Conservation (phyloP, 2,797 vertebrate species). For the Esox masquinongy region DNA sequence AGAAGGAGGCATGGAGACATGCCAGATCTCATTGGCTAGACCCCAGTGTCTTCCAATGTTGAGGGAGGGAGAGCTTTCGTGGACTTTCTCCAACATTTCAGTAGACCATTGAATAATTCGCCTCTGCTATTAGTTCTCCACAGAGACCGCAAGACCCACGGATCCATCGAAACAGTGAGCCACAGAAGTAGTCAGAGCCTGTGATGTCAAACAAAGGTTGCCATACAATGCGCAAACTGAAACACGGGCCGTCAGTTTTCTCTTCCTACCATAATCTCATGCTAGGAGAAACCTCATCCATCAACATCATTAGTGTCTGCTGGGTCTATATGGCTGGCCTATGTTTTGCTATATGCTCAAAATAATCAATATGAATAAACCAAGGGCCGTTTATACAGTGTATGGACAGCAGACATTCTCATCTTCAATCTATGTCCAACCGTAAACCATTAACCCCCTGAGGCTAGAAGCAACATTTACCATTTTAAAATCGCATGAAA, state of each 20-base stretch:
- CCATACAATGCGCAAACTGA: neutral
- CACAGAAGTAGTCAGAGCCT: slow-evolving; percentile 11
- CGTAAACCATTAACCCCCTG: slow-evolving; percentile 50
- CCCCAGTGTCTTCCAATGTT: slow-evolving; percentile 36
- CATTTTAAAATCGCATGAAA: slow-evolving; percentile 47
- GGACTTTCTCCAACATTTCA: slow-evolving; percentile 58
- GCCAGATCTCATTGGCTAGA: slow-evolving; percentile 56
- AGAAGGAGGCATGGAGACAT: slow-evolving; percentile 55
- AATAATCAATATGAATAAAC: slow-evolving; percentile 52
- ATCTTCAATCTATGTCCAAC: slow-evolving; percentile 48
- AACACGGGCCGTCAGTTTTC: neutral
- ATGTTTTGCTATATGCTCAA: neutral
- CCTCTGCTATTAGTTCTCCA: slow-evolving; percentile 19
- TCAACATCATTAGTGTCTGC: slow-evolving; percentile 4
- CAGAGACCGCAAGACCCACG: slow-evolving; percentile 6
- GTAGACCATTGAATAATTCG: slow-evolving; percentile 46
- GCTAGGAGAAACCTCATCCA: neutral
- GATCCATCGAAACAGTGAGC: slow-evolving; percentile 25
- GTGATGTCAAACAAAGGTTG: neutral
- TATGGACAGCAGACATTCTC: neutral
- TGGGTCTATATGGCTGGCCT: neutral
- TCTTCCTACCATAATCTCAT: neutral
- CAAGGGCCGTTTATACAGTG: slow-evolving; percentile 32
- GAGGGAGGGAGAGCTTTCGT: slow-evolving; percentile 61
- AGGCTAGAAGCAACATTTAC: slow-evolving; percentile 50